A percentile compares a stretch with the other conserved stretches of the same genome.
Evolutionary conservation across 1,140 invertebrate species (phyloP).

Genomic region (Drosophila mauritiana): DNA sequence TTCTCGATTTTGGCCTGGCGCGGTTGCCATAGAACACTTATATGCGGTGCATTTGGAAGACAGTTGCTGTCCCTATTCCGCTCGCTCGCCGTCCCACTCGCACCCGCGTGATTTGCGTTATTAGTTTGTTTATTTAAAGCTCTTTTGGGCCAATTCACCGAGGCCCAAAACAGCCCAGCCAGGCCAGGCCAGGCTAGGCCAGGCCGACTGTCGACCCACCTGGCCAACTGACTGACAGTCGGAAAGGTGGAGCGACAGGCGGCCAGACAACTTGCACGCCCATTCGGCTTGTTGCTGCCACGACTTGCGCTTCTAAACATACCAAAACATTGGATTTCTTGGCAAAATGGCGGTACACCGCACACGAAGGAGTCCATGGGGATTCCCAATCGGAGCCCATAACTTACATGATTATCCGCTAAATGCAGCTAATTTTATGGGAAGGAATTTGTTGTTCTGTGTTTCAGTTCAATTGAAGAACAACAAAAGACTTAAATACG

Average conservation of each 20-base stretch:
- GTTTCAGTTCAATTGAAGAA: no score
- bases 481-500: no score
- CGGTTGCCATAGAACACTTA: conserved; percentile 75
- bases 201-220: conserved; percentile 29
- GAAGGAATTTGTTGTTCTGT: no score
- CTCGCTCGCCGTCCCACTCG: conserved; percentile 17
- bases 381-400: not conserved
- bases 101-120: conserved; percentile 73
- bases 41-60: conserved; percentile 48
- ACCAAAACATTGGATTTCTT: conserved; percentile 68
- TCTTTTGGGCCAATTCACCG: conserved; percentile 63
- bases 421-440: not conserved
- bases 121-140: conserved; percentile 83
- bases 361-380: conserved; percentile 13
- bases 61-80: conserved; percentile 35
- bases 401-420: not conserved
- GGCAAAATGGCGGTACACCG: conserved; percentile 42
- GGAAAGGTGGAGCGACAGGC: conserved; percentile 26
- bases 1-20: conserved; percentile 55
- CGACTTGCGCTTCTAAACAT: conserved; percentile 64
- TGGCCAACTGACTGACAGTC: conserved; percentile 34
- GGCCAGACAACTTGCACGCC: conserved; percentile 36
- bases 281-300: conserved; percentile 48
- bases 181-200: conserved; percentile 2
- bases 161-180: conserved; percentile 56